Percentiles rank a stretch among this genome's conserved stretches.
Evolutionary conservation across 1,140 invertebrate genomes (phyloP).

Genomic region (Fopius arisanus): DNA sequence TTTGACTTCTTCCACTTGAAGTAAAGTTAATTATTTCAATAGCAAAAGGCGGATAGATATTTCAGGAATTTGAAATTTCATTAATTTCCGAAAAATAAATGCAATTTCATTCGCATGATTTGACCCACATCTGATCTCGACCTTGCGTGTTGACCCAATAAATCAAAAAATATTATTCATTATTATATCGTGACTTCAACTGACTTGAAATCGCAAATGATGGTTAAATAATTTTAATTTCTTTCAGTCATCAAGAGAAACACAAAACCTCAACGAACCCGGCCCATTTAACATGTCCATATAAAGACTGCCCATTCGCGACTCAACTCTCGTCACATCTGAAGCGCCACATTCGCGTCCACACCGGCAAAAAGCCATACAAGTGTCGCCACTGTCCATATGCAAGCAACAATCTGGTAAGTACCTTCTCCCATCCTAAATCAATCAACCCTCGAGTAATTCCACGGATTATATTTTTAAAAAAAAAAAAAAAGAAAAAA

Average conservation of each 20-base stretch:
- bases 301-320: constrained; percentile 69
- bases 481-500: too few species aligned
- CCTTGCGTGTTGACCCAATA: too few species aligned
- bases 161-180: too few species aligned
- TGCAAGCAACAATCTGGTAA: constrained; percentile 77
- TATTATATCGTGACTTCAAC: too few species aligned
- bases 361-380: constrained; percentile 85
- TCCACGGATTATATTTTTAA: too few species aligned
- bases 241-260: constrained; percentile 53
- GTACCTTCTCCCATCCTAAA: constrained; percentile 38
- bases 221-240: neutral
- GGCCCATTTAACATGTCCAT: constrained; percentile 45
- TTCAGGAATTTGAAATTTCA: too few species aligned
- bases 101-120: too few species aligned
- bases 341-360: constrained; percentile 77
- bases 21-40: neutral
- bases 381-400: constrained; percentile 84
- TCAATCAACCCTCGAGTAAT: neutral
- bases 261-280: constrained; percentile 39
- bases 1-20: neutral
- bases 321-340: constrained; percentile 75
- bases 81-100: neutral
- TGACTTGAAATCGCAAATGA: too few species aligned
- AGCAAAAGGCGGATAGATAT: neutral
- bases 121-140: too few species aligned